Evolutionary conservation across 2,797 vertebrate genomes (phyloP), one percentile per base, ranked within the genome.

Genomic region (Hipposideros larvatus): DNA sequence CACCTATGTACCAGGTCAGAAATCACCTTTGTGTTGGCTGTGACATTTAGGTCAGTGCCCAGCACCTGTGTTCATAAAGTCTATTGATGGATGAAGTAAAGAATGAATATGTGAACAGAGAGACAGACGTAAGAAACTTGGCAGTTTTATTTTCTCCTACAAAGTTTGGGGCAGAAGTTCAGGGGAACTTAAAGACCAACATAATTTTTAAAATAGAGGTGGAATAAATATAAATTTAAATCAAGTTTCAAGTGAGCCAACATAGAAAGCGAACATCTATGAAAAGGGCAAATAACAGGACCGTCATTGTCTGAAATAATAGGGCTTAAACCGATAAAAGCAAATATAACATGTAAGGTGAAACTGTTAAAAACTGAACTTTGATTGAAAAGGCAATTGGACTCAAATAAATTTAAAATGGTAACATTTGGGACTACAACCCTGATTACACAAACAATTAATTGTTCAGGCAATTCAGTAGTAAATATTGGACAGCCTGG

Each of bases 221-320:
- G 7, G 28, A 89, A 55, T 75, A 89, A 61, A 80, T 68, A 53
- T 79, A 82, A 75, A 82, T 48, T 92, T 83, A 92, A 94, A 83
- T 55, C 71, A 78, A 86, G 51, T 80, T 80, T 61, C 51, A 61
- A 61, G 53, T 85, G 14, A 51, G 48, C 14, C 48, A 90, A 78
- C 15, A 75, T 14, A 48, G 26, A 92, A 71, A 82, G 26, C 34
- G 68, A 90, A 31, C 13, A 46, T 26, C 26, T 71, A 82, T 34
- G 48, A 82, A 87, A 95, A 82, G 9, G 26, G 13, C 28, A 86
- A 93, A 21, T 75, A 48, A 86, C 24, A 90, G 31, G 19, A 70
- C 8, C 22, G 26, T 51, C 37, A 61, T 14, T 71, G 7, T 70
- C 43, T 71, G 26, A 87, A 87, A 83, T 63, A 75, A 82, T 70